Evolutionary conservation across 1,140 invertebrate genomes (phyloP), one percentile per base, ranked within the genome.

Genomic region (Microplitis demolitor): DNA sequence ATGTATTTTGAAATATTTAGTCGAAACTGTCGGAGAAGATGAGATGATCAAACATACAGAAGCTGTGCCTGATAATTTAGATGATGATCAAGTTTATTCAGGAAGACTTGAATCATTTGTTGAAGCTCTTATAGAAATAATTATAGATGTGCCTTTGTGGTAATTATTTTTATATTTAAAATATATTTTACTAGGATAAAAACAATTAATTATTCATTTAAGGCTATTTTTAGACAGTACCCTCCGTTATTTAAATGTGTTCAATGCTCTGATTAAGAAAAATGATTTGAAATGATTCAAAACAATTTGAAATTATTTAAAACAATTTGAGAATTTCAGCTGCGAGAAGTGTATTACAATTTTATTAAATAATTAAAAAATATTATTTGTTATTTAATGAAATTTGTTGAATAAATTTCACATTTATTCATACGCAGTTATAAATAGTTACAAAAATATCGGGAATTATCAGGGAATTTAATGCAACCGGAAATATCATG

Each of bases 1-100:
- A 69, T 94, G 92, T 78, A 90, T 97, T 69, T 91, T 93, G 68
- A 98, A 98, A 85, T 98, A 96, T 85, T 90, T 98, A 54, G 92
- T 97, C 9, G 93, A 95, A 84, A 92, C 90, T 66, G 88, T 93
- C 3, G 91, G 91, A 0, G 94, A 95, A 82, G 91, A 92, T 74
- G 91, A 93, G 74, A 87, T 95, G 73, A 88, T 93, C 35, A 89
- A 91, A 77, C 93, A 95, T 79, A 90, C 93, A 75, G 92, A 94
- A 83, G 88, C 89, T 69, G 87, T 88, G 34, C 81, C 78, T 71
- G 72, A 71, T 74, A 83, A 67, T 76, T 69, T 67, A 45, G 9
- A 75, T 51, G 74, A 69, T 66, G 70, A 56, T 50, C 51, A 73
- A 51, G 13, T n/a, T 35, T 50, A 45, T 39, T 54, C 62, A 51